Percentiles rank a stretch among this genome's conserved stretches.
Evolutionary conservation across 37 sponge, comb jelly and placozoan genomes (phyloP).

Genomic region (Cladorhizidae sp.): DNA sequence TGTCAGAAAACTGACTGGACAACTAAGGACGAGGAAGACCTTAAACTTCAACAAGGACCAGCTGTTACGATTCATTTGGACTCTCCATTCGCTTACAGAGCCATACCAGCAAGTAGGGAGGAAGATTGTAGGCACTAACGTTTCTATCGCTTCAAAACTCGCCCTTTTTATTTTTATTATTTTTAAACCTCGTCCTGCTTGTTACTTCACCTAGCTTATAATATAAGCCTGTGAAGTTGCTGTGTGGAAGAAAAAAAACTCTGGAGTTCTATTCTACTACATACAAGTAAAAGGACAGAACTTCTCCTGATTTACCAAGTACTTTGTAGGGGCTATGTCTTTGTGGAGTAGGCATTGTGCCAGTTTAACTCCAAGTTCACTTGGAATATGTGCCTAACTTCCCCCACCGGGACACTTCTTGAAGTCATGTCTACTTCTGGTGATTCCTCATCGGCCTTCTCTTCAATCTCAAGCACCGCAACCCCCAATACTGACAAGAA

Average conservation of each 20-base stretch:
- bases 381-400: slow-evolving; percentile 13
- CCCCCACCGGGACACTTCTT: not conserved
- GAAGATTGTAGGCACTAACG: too few relatives aligned
- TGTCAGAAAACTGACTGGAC: not conserved
- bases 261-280: not conserved
- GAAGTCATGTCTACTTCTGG: slow-evolving; percentile 25
- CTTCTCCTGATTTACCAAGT: not conserved
- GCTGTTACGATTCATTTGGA: too few relatives aligned
- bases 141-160: too few relatives aligned
- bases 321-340: slow-evolving; percentile 8
- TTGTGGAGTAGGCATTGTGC: slow-evolving; percentile 6
- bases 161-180: too few relatives aligned
- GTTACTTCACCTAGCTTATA: too few relatives aligned
- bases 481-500: not conserved
- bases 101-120: too few relatives aligned
- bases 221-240: too few relatives aligned
- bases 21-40: not conserved
- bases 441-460: slow-evolving; percentile 8
- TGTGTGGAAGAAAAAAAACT: too few relatives aligned
- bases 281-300: too few relatives aligned
- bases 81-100: too few relatives aligned
- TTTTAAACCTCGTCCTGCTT: too few relatives aligned
- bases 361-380: not conserved
- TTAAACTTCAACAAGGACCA: not conserved
- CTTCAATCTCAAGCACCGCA: slow-evolving; percentile 2